Conservation (phyloP, 2,113 vertebrate genomes). For the Burhinus bistriatus region DNA sequence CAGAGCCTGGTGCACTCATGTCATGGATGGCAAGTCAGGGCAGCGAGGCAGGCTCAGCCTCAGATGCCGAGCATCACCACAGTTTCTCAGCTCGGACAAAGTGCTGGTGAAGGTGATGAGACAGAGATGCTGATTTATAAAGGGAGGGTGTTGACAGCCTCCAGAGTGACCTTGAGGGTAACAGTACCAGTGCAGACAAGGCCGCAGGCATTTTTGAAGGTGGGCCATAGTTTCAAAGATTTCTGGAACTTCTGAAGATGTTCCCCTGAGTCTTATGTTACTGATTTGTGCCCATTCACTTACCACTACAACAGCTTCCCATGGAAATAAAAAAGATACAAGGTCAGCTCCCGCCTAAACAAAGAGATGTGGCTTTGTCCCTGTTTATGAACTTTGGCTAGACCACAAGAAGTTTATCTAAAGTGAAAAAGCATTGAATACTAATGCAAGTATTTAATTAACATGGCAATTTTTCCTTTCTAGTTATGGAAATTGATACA, state of each 20-base stretch:
- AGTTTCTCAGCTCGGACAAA: background rate
- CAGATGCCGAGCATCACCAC: rapidly evolving
- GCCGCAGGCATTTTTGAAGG: background rate
- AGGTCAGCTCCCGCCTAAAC: background rate
- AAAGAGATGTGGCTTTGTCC: background rate
- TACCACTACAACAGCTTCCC: background rate
- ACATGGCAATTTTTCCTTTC: background rate
- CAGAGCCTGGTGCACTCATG: rapidly evolving
- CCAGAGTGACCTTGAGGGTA: background rate
- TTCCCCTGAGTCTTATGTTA: background rate
- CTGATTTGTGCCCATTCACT: background rate
- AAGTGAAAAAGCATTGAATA: background rate
- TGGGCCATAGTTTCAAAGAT: background rate
- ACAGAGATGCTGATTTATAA: background rate
- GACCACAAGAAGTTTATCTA: background rate
- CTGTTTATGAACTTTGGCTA: background rate
- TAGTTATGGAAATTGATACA: background rate
- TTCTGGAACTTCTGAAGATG: background rate
- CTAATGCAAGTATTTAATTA: background rate
- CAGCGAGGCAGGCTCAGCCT: background rate
- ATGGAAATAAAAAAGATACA: background rate
- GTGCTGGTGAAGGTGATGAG: background rate
- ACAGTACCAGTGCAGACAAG: background rate
- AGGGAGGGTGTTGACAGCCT: background rate
- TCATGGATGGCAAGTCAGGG: rapidly evolving